phyloP scores from a whole-genome alignment of 1,140 invertebrate species.

The Zophobas morio region DNA sequence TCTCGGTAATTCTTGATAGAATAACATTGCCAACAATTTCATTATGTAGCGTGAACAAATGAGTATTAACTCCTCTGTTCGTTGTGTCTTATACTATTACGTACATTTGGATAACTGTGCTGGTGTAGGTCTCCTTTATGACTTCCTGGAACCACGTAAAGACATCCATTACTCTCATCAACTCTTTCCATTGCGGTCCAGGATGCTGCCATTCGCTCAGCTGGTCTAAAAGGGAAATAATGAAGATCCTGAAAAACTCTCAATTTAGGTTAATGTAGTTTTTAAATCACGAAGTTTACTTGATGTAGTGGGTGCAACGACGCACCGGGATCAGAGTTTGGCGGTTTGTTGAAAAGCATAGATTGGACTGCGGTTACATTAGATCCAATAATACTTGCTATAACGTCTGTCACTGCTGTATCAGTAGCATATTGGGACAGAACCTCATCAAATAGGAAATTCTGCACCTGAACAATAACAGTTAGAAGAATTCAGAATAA shows the following conservation, averaged over 20 bases:
- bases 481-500: too few species aligned
- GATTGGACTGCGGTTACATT: slow-evolving; percentile 87
- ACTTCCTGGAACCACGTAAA: slow-evolving; percentile 86
- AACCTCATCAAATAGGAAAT: slow-evolving; percentile 80
- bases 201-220: slow-evolving; percentile 83
- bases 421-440: slow-evolving; percentile 80
- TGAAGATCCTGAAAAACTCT: slow-evolving; percentile 79
- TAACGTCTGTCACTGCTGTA: slow-evolving; percentile 78
- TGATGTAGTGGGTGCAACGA: slow-evolving; percentile 87
- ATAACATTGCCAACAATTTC: too few species aligned
- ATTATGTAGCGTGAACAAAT: too few species aligned
- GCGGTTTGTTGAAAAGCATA: slow-evolving; percentile 95
- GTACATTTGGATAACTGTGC: too few species aligned
- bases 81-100: too few species aligned
- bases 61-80: too few species aligned
- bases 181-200: slow-evolving; percentile 94
- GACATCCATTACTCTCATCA: slow-evolving; percentile 85
- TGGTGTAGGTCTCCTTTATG: slow-evolving; percentile 70
- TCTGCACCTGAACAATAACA: slow-evolving; percentile 75
- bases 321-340: slow-evolving; percentile 78
- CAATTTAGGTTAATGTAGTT: slow-evolving; percentile 7
- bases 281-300: slow-evolving; percentile 66
- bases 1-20: too few species aligned
- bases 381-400: slow-evolving; percentile 84
- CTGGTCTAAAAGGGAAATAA: slow-evolving; percentile 91